These are phyloP conservation scores for Cosmia trapezina DNA, from an alignment of 2,888 invertebrate genomes.

Conservation along the genomic window DNA sequence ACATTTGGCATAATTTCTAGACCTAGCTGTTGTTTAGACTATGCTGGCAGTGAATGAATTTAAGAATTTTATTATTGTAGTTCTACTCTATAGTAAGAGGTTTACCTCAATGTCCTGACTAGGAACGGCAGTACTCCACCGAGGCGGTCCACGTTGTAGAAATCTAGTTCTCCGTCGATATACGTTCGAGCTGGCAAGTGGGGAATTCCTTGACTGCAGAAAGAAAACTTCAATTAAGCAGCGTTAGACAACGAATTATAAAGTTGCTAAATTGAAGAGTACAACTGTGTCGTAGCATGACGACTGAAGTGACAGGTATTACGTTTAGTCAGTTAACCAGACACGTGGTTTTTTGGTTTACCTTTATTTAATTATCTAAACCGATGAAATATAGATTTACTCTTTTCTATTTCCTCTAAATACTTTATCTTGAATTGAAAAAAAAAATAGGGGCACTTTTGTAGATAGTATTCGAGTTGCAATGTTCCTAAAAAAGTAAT, in stretches of 20 bases:
- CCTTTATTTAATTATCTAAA: too few relatives aligned
- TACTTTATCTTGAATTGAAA: constrained; percentile 7
- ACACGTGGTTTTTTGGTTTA: too few relatives aligned
- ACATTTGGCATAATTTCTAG: too few relatives aligned
- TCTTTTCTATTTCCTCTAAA: constrained; percentile 1
- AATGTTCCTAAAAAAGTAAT: neutral
- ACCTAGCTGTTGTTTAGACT: neutral
- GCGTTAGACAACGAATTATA: too few relatives aligned
- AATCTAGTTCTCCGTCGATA: constrained; percentile 92
- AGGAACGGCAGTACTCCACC: constrained; percentile 93
- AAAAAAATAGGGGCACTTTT: neutral
- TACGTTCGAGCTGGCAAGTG: constrained; percentile 89
- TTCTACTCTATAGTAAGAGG: neutral
- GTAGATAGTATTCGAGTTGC: neutral
- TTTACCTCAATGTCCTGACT: constrained; percentile 81
- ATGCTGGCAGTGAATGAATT: neutral
- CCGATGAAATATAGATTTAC: too few relatives aligned
- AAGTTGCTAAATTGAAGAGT: too few relatives aligned
- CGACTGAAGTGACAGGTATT: too few relatives aligned
- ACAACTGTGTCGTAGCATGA: too few relatives aligned
- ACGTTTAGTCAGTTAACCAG: too few relatives aligned
- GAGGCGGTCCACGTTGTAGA: constrained; percentile 92
- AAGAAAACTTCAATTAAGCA: neutral
- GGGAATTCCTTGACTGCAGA: constrained; percentile 76
- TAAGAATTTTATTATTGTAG: neutral